phyloP scores from a whole-genome alignment of 2,888 invertebrate genomes.

The Antheraea assamensis region DNA sequence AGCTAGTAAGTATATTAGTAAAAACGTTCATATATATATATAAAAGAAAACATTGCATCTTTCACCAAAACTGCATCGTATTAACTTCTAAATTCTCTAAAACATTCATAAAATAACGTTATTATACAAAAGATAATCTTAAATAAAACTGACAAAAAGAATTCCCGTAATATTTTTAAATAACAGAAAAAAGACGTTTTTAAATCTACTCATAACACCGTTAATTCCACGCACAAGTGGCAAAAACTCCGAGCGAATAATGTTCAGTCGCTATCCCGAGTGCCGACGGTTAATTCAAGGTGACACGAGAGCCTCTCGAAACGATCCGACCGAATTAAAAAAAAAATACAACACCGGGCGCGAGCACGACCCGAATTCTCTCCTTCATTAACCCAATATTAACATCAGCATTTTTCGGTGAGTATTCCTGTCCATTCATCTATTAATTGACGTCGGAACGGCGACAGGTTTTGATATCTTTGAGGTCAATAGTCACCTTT shows the following conservation, averaged over 20 bases:
- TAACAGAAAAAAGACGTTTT: not conserved
- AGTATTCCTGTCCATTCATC: not conserved
- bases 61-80: no score
- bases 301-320: slow-evolving; percentile 12
- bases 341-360: slow-evolving; percentile 8
- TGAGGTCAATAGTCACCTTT: not conserved
- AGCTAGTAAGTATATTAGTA: no score
- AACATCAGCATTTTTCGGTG: not conserved
- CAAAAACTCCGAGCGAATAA: not conserved
- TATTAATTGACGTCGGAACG: not conserved
- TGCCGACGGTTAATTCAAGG: not conserved
- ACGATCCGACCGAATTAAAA: slow-evolving; percentile 1
- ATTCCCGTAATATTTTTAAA: not conserved
- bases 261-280: not conserved
- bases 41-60: no score
- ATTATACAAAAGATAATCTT: not conserved
- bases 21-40: no score
- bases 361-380: slow-evolving; percentile 16
- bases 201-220: not conserved
- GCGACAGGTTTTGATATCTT: not conserved
- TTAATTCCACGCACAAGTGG: not conserved
- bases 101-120: not conserved
- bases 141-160: not conserved
- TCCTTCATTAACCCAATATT: slow-evolving; percentile 9
- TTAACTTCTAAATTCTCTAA: not conserved